phyloP scores from a whole-genome alignment of 2,888 invertebrate genomes.

The Acleris emargana region DNA sequence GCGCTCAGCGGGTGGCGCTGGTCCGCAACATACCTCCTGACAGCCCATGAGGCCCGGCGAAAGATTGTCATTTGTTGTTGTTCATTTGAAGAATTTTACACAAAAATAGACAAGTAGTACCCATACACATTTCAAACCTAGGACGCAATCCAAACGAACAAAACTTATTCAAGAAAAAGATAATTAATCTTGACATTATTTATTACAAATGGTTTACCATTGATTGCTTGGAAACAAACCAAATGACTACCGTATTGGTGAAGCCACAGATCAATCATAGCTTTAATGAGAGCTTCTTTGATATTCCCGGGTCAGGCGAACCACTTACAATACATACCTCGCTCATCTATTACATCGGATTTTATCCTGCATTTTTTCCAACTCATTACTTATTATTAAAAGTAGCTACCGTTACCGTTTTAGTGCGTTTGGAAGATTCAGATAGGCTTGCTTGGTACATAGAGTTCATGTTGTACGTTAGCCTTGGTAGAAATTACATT shows the following conservation, averaged over 20 bases:
- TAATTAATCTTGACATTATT: not conserved
- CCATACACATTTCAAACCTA: too few species aligned
- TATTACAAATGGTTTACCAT: not conserved
- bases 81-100: constrained; percentile 12
- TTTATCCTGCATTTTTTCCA: constrained; percentile 66
- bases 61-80: constrained; percentile 31
- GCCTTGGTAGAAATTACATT: not conserved
- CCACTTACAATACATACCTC: constrained; percentile 43
- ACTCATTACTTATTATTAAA: constrained; percentile 78
- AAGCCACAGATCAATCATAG: constrained; percentile 68
- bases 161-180: not conserved
- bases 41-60: constrained; percentile 56
- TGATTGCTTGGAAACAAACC: constrained; percentile 16
- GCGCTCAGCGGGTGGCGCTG: constrained; percentile 70
- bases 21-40: constrained; percentile 61
- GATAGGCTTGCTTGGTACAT: constrained; percentile 37
- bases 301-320: constrained; percentile 48
- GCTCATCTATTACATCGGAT: constrained; percentile 56
- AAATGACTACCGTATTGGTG: constrained; percentile 71
- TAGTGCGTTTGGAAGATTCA: constrained; percentile 47
- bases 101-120: not conserved
- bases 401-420: constrained; percentile 68
- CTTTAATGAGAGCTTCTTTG: constrained; percentile 63
- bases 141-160: too few species aligned
- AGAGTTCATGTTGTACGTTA: not conserved